Percentiles rank a stretch among this genome's conserved stretches.
These are phyloP conservation scores for Latheticus oryzae DNA, from an alignment of 2,888 invertebrate genomes.

Conservation along the genomic window DNA sequence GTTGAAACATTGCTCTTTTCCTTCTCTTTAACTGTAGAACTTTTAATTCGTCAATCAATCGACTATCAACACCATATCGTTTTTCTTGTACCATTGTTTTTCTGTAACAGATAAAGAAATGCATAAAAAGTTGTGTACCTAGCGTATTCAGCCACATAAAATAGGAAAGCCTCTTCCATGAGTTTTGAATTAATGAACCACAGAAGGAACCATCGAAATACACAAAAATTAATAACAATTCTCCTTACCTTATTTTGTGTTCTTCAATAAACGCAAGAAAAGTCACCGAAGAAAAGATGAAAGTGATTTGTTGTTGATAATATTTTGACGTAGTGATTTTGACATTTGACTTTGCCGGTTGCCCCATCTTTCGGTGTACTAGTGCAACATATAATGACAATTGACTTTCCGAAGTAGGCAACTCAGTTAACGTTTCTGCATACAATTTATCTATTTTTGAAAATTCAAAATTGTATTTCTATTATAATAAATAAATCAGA, in stretches of 20 bases:
- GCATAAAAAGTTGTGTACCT: constrained; percentile 20
- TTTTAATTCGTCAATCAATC: constrained; percentile 1
- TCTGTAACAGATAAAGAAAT: constrained; percentile 25
- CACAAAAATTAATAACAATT: constrained; percentile 29
- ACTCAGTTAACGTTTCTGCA: constrained; percentile 21
- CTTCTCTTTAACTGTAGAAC: constrained; percentile 10
- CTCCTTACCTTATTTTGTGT: constrained; percentile 24
- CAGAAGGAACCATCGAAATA: constrained; percentile 24
- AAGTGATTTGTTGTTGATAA: constrained; percentile 2
- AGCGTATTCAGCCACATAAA: constrained; percentile 25
- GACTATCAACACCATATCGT: constrained; percentile 10
- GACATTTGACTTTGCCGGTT: no score
- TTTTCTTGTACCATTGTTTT: constrained; percentile 19
- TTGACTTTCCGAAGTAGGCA: no score
- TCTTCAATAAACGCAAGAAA: constrained; percentile 14
- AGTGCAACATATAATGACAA: no score
- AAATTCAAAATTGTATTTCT: constrained; percentile 23
- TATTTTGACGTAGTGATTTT: no score
- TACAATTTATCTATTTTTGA: constrained; percentile 22
- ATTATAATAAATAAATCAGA: constrained; percentile 20
- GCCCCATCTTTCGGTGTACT: no score
- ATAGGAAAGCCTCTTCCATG: constrained; percentile 22
- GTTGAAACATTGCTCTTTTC: constrained; percentile 3
- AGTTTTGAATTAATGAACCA: constrained; percentile 22
- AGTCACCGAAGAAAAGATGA: background rate